Base-by-base conservation (phyloP, 2,797 vertebrate species). In the Argentina silus region DNA sequence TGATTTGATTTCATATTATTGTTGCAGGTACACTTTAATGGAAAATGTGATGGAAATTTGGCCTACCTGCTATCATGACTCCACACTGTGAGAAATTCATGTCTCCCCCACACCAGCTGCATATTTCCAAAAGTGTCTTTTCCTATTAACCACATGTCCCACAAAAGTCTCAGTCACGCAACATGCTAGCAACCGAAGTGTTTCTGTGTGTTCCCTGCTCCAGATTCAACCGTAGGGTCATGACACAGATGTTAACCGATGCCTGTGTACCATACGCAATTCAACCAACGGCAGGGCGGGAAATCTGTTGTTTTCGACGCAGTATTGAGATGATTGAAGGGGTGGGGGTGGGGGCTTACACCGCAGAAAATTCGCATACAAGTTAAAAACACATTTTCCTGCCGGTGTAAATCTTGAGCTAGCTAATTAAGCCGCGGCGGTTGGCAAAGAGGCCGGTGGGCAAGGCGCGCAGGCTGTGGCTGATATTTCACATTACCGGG, bases 341-440 rank as follows among this genome's bases (percentile, higher is more conserved):
- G 11, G 11, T n/a, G 44, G 23, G 59, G 69, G n/a, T n/a, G 69
- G 69, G 68, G 73, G 67, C 70, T 44, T 65, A 77, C 69, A 72
- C 84, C 82, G 65, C 81, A 80, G 80, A 83, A 80, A 77, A 79
- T 80, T 75, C 74, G 78, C 76, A 67, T 65, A 69, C 75, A 81
- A 74, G 67, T 83, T 81, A 78, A 83, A 86, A 92, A 92, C 87
- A 85, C 86, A 85, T 89, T 89, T 90, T 80, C 87, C 78, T 88
- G 84, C 88, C 82, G 67, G 80, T 86, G 86, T 79, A 90, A 90
- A 80, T 84, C 84, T 81, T 80, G 76, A 87, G 88, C 83, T 84
- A 83, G 87, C 83, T 92, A 92, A 93, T 93, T 91, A 92, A 91
- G 85, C 86, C 27, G 5, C 36, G 27, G 87, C 88, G 90, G 91